Base-by-base conservation (phyloP, 2,888 invertebrate genomes). In the Thyatira batis region DNA sequence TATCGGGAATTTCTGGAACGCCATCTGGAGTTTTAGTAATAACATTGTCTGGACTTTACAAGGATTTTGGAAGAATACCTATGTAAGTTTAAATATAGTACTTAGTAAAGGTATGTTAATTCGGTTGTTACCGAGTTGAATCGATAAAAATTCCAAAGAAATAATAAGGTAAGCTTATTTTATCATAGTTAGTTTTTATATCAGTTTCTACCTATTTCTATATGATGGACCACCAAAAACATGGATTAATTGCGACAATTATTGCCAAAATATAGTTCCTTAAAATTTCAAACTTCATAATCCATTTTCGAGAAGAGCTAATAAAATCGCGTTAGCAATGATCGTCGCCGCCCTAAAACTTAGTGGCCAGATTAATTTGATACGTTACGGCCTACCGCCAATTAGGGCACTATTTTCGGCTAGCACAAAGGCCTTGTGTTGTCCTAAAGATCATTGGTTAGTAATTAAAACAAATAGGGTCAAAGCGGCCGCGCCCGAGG, bases 381-480 rank as follows among this genome's bases (percentile, higher is more conserved):
- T 70, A 64, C 71, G 80, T 73, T 80, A 66, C 81, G 69, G 82
- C 87, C 81, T 83, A 82, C 82, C 79, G 70, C 82, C 86, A 86
- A 87, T 89, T 88, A 86, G 81, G 39, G 76, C 72, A 71, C 82
- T 83, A 86, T 83, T 83, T 87, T 88, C 86, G 87, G 87, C 87
- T 84, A 84, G 79, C 75, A 82, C 85, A 89, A 89, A 89, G 76
- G 83, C 70, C 59, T 62, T 74, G 73, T 84, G 85, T 84, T 86
- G 87, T 89, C 91, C 87, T 83, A 80, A 87, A 83, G 84, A 87
- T 83, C 84, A 85, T 84, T 86, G 84, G 80, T 69, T 70, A 81
- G 89, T 90, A 92, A 92, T 92, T 92, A 91, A 92, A 91, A 92
- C 91, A 92, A 92, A 92, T 90, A 90, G 89, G 92, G 88, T 89